A percentile compares a stretch with the other conserved stretches of the same genome.
phyloP scores from a whole-genome alignment of 2,113 vertebrate species.

The Sturnus vulgaris region DNA sequence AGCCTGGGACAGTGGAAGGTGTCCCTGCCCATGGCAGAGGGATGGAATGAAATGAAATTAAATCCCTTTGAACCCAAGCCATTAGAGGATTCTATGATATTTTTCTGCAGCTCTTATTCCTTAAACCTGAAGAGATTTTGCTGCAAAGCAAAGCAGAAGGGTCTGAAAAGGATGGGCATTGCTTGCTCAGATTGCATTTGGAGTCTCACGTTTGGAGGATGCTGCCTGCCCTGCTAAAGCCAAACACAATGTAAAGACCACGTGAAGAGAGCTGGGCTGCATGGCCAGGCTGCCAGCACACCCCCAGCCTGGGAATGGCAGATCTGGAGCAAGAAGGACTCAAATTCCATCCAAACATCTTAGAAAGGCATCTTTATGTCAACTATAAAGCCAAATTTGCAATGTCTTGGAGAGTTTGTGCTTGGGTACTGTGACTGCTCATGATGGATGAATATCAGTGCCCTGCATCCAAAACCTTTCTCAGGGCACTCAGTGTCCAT shows the following conservation, averaged over 20 bases:
- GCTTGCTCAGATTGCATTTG: rapidly evolving
- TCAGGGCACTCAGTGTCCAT: background rate
- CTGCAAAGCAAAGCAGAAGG: background rate
- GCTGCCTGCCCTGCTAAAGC: background rate
- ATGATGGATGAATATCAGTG: background rate
- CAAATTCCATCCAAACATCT: background rate
- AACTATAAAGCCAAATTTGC: background rate
- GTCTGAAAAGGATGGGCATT: background rate
- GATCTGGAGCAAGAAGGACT: background rate
- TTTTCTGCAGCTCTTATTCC: background rate
- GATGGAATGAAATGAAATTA: background rate
- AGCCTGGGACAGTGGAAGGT: background rate
- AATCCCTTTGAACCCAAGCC: background rate
- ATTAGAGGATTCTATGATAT: rapidly evolving
- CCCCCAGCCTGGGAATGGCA: background rate
- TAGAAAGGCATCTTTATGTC: background rate
- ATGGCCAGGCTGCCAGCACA: background rate
- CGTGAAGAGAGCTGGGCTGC: rapidly evolving
- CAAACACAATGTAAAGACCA: too few species aligned
- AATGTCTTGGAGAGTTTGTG: background rate
- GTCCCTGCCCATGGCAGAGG: background rate
- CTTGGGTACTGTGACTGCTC: background rate
- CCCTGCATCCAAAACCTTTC: background rate
- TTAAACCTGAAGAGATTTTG: background rate
- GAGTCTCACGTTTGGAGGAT: background rate